Conservation (phyloP, 2,113 vertebrate genomes). For the Ifrita kowaldi region DNA sequence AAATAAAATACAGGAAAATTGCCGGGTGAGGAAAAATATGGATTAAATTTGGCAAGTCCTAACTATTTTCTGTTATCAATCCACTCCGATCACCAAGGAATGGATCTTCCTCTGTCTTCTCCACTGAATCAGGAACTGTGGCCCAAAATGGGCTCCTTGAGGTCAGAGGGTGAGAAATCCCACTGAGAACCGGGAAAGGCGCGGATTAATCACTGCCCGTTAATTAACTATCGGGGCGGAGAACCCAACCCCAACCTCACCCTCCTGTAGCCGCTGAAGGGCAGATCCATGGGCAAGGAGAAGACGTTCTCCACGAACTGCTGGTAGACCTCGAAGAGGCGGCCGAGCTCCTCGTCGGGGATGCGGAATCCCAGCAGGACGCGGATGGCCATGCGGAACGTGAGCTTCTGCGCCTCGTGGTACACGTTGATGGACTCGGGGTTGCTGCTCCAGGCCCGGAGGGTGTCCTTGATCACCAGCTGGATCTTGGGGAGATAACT, state of each 20-base stretch:
- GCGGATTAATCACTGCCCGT: accelerated
- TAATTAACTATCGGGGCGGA: accelerated
- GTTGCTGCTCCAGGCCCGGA: constrained; percentile 91
- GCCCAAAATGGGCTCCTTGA: accelerated
- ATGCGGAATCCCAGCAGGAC: constrained; percentile 93
- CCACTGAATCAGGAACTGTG: not conserved
- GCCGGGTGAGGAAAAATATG: accelerated
- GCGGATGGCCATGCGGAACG: constrained; percentile 93
- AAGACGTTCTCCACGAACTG: constrained; percentile 97
- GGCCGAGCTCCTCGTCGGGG: constrained; percentile 86
- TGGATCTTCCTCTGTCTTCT: accelerated
- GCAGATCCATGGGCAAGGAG: constrained; percentile 92
- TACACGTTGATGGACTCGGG: constrained; percentile 93
- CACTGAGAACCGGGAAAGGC: accelerated
- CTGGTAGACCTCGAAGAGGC: constrained; percentile 91
- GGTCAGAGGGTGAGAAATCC: not conserved
- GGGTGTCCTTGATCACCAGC: constrained; percentile 92
- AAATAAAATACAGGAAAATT: not conserved
- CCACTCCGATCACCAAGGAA: not conserved
- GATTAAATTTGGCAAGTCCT: not conserved
- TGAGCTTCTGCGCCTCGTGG: constrained; percentile 89
- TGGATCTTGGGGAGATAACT: constrained; percentile 96
- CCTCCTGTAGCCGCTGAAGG: constrained; percentile 93
- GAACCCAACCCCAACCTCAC: constrained; percentile 42
- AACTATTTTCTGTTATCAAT: not conserved